Evolutionary conservation across 2,888 invertebrate species (phyloP).

Genomic region (Gastrophysa polygoni): DNA sequence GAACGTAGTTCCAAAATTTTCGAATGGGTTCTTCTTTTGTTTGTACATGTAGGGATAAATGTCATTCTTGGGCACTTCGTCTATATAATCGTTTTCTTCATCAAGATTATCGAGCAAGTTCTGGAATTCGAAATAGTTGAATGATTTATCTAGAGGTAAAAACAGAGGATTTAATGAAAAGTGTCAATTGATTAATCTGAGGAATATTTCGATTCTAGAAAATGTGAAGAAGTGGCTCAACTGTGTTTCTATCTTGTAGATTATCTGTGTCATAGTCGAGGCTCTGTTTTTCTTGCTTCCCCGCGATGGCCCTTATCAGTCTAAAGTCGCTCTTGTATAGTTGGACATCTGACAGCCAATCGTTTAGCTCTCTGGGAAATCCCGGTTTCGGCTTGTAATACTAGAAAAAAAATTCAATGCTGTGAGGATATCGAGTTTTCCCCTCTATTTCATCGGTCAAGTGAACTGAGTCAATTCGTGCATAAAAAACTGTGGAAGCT

Average conservation of each 20-base stretch:
- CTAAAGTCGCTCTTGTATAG: constrained; percentile 51
- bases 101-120: constrained; percentile 7
- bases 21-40: constrained; percentile 17
- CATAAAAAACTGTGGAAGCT: no score
- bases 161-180: no score
- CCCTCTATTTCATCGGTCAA: no score
- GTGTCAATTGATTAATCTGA: not conserved
- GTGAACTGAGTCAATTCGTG: no score
- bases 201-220: no score
- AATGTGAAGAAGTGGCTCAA: no score
- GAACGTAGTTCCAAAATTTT: constrained; percentile 13
- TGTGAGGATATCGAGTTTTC: no score
- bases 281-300: constrained; percentile 30
- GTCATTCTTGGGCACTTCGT: constrained; percentile 35
- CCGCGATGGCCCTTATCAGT: constrained; percentile 46
- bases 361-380: constrained; percentile 51
- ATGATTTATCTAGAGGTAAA: no score
- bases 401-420: constrained; percentile 41
- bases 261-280: constrained; percentile 21
- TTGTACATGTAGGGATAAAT: constrained; percentile 39
- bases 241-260: constrained; percentile 13
- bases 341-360: constrained; percentile 50
- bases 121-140: constrained; percentile 6
- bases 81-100: constrained; percentile 16
- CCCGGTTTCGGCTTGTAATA: constrained; percentile 47